A percentile compares a stretch with the other conserved stretches of the same genome.
Evolutionary conservation across 2,113 vertebrate genomes (phyloP).

Genomic region (Stegostoma tigrinum): DNA sequence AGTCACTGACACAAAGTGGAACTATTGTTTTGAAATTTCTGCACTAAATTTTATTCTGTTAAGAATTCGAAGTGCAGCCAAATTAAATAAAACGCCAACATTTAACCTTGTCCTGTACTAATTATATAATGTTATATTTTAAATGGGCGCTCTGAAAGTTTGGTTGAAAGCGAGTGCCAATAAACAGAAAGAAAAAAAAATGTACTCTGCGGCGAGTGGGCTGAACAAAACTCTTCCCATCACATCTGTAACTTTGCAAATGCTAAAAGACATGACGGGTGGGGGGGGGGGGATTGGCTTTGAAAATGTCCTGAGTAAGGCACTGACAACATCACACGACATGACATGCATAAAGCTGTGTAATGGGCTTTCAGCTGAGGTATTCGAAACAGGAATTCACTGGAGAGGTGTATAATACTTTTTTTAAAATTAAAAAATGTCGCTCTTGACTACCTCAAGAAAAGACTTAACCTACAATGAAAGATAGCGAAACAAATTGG

Average conservation of each 20-base stretch:
- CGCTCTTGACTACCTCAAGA: neutral
- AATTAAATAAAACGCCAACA: neutral
- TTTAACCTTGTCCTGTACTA: slow-evolving; percentile 23
- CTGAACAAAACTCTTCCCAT: neutral
- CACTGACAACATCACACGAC: neutral
- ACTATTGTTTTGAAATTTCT: neutral
- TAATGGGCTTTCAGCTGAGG: neutral
- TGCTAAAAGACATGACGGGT: neutral
- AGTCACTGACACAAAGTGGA: neutral
- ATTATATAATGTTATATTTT: slow-evolving; percentile 8
- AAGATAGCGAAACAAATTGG: neutral
- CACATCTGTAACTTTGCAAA: too few relatives aligned
- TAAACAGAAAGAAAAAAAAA: neutral
- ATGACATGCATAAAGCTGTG: neutral
- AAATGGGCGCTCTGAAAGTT: neutral
- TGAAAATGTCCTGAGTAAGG: neutral
- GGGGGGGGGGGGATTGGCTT: neutral
- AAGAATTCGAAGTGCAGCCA: neutral
- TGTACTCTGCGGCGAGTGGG: neutral
- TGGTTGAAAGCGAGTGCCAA: neutral
- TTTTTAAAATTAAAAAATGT: neutral
- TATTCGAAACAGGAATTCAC: neutral
- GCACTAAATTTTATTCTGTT: neutral
- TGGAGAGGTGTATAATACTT: neutral
- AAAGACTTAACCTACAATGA: neutral